Evolutionary conservation across 2,888 invertebrate genomes (phyloP), one percentile per base, ranked within the genome.

Genomic region (Drepana falcataria): DNA sequence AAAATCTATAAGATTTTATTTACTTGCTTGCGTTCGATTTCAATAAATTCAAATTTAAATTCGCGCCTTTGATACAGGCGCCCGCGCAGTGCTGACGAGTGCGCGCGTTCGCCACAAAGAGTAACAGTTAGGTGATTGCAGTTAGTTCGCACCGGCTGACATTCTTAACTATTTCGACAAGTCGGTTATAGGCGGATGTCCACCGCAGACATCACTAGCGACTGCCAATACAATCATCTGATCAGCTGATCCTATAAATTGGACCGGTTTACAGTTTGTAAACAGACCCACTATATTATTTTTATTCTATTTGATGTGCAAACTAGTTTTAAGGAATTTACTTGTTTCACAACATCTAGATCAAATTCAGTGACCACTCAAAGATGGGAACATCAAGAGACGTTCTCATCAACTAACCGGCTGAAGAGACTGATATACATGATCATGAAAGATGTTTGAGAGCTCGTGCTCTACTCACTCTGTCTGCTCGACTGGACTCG

Each of bases 151-250:
- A 76, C 78, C 71, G 77, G 77, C 81, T 81, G 66, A 72, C 75
- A 76, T 76, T 87, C 83, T 83, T 85, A 85, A 85, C 83, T 75
- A 83, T 83, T 83, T 83, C 77, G 76, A 78, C 83, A 79, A 79
- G 78, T 77, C 77, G 66, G 67, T 68, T 73, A 63, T 53, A 65
- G 66, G 73, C 80, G 83, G 85, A 85, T 85, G 79, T 79, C 73
- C 71, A 75, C 63, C 68, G 64, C 68, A 65, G 59, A 65, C 69
- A 69, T 68, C 67, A 61, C 57, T 60, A 64, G 58, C 63, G 66
- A 64, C 9, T 69, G 68, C 71, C 71, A 70, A 72, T 54, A 53
- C 57, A 57, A 56, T 57, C 57, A 56, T 66, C 72, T 65, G 58
- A 63, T 59, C 55, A 64, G 48, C 61, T 63, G 65, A 59, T 66